phyloP scores from a whole-genome alignment of 2,888 invertebrate species.

The Hyppa rectilinea region DNA sequence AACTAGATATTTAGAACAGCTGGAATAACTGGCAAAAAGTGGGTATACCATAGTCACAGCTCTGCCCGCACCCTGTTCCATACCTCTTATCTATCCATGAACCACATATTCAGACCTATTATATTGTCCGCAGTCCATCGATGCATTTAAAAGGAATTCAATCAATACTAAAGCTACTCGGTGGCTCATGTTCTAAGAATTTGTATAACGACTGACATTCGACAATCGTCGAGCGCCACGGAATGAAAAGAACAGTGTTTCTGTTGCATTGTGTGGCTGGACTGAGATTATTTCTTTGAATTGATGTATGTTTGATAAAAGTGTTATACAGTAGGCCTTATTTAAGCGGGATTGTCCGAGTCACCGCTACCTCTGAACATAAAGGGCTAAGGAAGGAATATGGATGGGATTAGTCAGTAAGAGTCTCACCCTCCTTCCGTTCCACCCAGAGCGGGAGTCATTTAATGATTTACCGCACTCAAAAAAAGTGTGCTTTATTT shows the following conservation, averaged over 20 bases:
- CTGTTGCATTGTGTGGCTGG: not conserved
- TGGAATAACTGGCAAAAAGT: no score
- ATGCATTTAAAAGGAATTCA: not conserved
- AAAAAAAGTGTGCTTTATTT: no score
- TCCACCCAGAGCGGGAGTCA: no score
- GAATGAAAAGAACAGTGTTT: constrained; percentile 1
- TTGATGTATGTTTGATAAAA: not conserved
- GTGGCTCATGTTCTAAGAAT: constrained; percentile 23
- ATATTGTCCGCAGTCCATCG: not conserved
- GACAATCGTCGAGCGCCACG: not conserved
- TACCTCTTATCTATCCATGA: not conserved
- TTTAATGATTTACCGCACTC: no score
- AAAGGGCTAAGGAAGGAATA: no score
- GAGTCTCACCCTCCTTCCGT: no score
- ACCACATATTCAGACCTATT: not conserved
- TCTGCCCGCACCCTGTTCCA: no score
- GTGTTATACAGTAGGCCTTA: not conserved
- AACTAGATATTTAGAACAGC: no score
- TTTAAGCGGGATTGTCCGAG: no score
- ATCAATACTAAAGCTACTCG: not conserved
- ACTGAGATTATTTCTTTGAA: not conserved
- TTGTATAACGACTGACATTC: constrained; percentile 12
- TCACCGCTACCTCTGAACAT: no score
- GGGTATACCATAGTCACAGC: no score
- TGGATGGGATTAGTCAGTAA: no score